Evolutionary conservation across 1,140 invertebrate genomes (phyloP), one percentile per base, ranked within the genome.

Genomic region (Piezodorus guildinii): DNA sequence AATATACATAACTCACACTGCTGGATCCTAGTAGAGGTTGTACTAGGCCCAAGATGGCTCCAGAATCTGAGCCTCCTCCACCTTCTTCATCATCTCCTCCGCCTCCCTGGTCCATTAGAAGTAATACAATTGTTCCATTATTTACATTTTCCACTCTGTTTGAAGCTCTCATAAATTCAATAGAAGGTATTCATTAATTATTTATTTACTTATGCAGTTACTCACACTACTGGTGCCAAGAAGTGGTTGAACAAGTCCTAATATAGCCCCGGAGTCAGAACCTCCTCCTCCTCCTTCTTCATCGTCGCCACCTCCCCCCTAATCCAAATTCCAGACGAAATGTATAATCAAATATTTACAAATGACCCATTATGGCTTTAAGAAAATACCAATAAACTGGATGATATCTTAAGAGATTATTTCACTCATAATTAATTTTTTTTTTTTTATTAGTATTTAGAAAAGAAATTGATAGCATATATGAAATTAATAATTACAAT

Each of bases 211-310:
- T 12, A 39, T 39, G 12, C 34, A 52, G 15, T 58, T 60, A 65
- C 69, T 23, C 67, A 56, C 69, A 62, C 69, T 71, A 27, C 67
- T 65, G 34, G 65, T 66, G 46, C 67, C 68, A n/a, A 68, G 64
- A 25, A 71, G 60, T 5, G 69, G 68, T 52, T 66, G 67, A 3
- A 71, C 62, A 4, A 71, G 65, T 27, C 60, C 62, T 10, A 70
- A 49, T 21, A 71, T 66, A 17, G 69, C 60, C 10, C 69, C 67
- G 12, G 68, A 66, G 52, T 70, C 69, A 4, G 69, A 70, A 34
- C 68, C 67, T 16, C 70, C 70, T 58, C 65, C 61, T 3, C 44
- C 67, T 15, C 58, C 64, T 14, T 60, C 59, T 19, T 44, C 51
- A 12, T 25, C 52, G 8, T 39, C 63, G 21, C 46, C 66, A n/a